Conservation (phyloP, 2,113 vertebrate genomes). For the Hystrix cristata region DNA sequence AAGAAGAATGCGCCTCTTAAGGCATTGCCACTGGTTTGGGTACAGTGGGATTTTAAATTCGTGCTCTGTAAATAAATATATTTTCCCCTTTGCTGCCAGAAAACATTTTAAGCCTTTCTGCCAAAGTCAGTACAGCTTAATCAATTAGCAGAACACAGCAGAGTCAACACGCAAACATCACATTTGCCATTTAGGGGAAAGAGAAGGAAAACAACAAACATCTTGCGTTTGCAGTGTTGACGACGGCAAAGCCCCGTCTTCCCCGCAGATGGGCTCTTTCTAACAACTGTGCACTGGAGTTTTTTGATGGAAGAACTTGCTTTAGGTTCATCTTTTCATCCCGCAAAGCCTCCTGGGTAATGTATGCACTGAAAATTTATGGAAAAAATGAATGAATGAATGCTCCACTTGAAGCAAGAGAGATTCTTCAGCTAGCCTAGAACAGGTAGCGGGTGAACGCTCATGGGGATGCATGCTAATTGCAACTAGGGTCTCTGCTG, state of each 20-base stretch:
- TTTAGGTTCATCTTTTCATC: too few species aligned
- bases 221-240: fast-evolving
- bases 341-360: too few species aligned
- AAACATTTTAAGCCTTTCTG: neutral
- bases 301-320: neutral
- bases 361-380: too few species aligned
- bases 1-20: neutral
- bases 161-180: neutral
- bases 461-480: neutral
- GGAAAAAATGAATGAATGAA: neutral
- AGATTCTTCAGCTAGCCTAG: neutral
- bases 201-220: neutral
- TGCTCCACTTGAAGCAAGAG: neutral
- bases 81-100: slow-evolving; percentile 8
- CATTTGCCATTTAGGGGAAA: neutral
- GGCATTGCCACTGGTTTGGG: neutral
- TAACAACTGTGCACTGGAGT: neutral
- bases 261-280: fast-evolving
- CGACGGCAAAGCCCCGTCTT: fast-evolving
- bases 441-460: too few species aligned
- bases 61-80: neutral
- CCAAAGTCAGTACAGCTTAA: neutral
- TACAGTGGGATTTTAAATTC: neutral
- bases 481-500: neutral
- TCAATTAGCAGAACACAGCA: neutral